Evolutionary conservation across 2,797 vertebrate species (phyloP).

Genomic region (Sebastes matsubarae): DNA sequence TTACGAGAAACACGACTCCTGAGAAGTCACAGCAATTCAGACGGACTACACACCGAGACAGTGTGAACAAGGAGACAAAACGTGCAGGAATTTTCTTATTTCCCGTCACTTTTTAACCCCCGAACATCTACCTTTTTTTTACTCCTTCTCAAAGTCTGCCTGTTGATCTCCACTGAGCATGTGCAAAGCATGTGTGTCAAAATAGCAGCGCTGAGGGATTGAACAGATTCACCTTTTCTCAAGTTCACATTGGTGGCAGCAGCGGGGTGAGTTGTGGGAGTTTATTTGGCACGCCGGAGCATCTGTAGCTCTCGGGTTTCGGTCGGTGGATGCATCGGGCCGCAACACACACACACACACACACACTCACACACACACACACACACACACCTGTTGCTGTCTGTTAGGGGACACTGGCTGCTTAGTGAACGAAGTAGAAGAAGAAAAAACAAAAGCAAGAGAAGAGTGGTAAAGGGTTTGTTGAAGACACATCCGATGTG

Average conservation of each 20-base stretch:
- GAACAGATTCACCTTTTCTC: constrained; percentile 84
- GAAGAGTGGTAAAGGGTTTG: background rate
- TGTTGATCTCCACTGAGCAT: constrained; percentile 59
- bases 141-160: background rate
- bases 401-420: constrained; percentile 50
- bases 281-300: constrained; percentile 82
- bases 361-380: background rate
- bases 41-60: constrained; percentile 35
- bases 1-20: constrained; percentile 74
- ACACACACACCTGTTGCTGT: constrained; percentile 84
- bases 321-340: constrained; percentile 70
- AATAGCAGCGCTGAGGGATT: constrained; percentile 77
- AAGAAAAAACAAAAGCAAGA: background rate
- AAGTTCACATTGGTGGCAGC: constrained; percentile 83
- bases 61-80: constrained; percentile 69
- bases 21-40: constrained; percentile 39
- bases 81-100: constrained; percentile 29
- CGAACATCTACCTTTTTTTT: background rate
- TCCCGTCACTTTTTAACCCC: constrained; percentile 25
- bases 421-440: background rate
- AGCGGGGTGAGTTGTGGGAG: constrained; percentile 74
- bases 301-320: constrained; percentile 84
- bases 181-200: constrained; percentile 71
- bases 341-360: constrained; percentile 25
- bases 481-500: background rate